Conservation (phyloP, 1,140 invertebrate species). For the Cotesia typhae region DNA sequence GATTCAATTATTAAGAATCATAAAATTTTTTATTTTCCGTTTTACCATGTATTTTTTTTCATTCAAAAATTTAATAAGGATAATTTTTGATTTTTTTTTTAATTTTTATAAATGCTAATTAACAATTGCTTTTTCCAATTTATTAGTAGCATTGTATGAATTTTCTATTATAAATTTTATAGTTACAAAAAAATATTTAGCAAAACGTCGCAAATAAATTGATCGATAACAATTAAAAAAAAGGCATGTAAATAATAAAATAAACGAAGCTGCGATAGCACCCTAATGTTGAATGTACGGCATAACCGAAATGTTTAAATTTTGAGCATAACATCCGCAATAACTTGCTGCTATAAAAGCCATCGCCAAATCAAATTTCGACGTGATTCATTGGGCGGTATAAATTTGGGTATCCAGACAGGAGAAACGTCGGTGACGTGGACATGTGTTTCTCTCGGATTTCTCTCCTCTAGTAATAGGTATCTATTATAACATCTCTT, state of each 20-base stretch:
- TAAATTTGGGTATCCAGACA: conserved; percentile 61
- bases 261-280: conserved; percentile 6
- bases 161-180: too few species aligned
- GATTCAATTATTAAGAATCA: too few species aligned
- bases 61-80: too few species aligned
- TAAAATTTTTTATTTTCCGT: too few species aligned
- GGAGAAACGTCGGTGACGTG: conserved; percentile 62
- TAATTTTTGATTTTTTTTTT: too few species aligned
- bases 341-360: conserved; percentile 67
- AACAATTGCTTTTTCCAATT: too few species aligned
- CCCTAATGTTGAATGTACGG: conserved; percentile 30
- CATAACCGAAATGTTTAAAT: conserved; percentile 53
- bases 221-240: neutral
- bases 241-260: conserved; percentile 3
- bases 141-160: too few species aligned
- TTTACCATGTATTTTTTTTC: too few species aligned
- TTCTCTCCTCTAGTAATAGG: conserved; percentile 6
- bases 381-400: conserved; percentile 65
- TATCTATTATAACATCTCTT: conserved; percentile 6
- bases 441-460: conserved; percentile 58
- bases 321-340: conserved; percentile 64
- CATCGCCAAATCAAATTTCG: conserved; percentile 68
- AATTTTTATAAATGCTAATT: too few species aligned
- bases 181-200: too few species aligned
- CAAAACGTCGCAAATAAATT: too few species aligned